These are phyloP conservation scores for Urocyon cinereoargenteus DNA, from an alignment of 2,797 vertebrate genomes.

Conservation along the genomic window DNA sequence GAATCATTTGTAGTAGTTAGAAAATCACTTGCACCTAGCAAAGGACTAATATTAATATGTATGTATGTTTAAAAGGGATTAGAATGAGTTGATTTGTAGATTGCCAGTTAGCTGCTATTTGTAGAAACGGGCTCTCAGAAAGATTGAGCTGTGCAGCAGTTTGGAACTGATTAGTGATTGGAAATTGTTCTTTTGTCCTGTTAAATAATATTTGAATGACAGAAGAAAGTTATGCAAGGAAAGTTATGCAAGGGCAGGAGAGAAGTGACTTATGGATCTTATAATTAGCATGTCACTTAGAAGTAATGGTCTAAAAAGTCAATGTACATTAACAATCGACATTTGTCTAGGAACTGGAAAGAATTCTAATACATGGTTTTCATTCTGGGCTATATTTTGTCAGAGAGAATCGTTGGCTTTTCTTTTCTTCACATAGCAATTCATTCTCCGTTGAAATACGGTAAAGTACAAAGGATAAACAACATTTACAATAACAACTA, in stretches of 20 bases:
- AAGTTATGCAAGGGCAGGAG: conserved; percentile 58
- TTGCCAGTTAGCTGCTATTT: conserved; percentile 54
- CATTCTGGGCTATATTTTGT: conserved; percentile 77
- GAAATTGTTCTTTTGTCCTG: conserved; percentile 66
- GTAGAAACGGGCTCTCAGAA: conserved; percentile 16
- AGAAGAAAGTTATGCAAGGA: conserved; percentile 51
- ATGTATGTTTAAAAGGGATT: background rate
- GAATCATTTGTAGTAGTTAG: background rate
- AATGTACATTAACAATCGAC: background rate
- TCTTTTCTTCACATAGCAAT: background rate
- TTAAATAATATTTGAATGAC: conserved; percentile 74
- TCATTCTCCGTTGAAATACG: conserved; percentile 52
- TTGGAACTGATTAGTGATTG: conserved; percentile 63
- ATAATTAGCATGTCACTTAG: conserved; percentile 68
- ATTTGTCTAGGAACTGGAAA: conserved; percentile 48
- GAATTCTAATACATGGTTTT: conserved; percentile 68
- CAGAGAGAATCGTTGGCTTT: conserved; percentile 22
- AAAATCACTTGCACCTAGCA: conserved; percentile 18
- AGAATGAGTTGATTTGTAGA: background rate
- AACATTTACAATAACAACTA: background rate
- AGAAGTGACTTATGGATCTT: conserved; percentile 64
- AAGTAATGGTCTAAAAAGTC: conserved; percentile 63
- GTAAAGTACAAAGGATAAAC: conserved; percentile 41
- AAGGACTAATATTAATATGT: background rate
- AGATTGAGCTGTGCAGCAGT: conserved; percentile 33